Evolutionary conservation across 2,797 vertebrate species (phyloP).

Genomic region (Chloroceryle inda): DNA sequence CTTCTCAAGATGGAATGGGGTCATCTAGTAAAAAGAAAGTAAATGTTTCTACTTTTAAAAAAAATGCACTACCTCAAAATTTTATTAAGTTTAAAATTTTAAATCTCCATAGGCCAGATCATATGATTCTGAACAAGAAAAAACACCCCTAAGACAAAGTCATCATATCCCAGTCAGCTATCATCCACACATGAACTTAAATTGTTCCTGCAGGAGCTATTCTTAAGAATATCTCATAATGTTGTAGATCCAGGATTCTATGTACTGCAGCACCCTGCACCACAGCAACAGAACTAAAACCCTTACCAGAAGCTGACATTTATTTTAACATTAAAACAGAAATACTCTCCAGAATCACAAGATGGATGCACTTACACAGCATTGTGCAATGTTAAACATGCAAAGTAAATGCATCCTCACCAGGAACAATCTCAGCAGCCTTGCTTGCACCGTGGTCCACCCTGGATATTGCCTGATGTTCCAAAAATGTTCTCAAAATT

Average conservation of each 20-base stretch:
- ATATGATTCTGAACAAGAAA: not conserved
- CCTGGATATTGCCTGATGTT: not conserved
- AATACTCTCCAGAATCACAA: not conserved
- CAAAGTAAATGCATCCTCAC: not conserved
- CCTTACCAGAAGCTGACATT: not conserved
- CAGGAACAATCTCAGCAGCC: not conserved
- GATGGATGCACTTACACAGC: not conserved
- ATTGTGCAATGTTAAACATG: not conserved
- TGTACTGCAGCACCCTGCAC: not conserved
- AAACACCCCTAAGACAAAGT: not conserved
- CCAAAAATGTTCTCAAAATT: not conserved
- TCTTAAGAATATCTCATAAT: not conserved
- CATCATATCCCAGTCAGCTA: not conserved
- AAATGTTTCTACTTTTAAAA: not conserved
- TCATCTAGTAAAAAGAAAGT: not conserved
- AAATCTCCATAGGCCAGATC: not conserved
- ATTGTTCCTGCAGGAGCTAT: not conserved
- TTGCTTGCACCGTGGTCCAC: not conserved
- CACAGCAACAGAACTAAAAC: slow-evolving; percentile 1
- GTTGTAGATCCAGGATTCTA: not conserved
- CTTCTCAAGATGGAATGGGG: not conserved
- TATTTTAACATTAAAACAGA: not conserved
- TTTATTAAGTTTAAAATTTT: not conserved
- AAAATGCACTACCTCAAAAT: not conserved
- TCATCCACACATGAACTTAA: not conserved